phyloP scores from a whole-genome alignment of 1,140 invertebrate genomes.

The Hermetia illucens region DNA sequence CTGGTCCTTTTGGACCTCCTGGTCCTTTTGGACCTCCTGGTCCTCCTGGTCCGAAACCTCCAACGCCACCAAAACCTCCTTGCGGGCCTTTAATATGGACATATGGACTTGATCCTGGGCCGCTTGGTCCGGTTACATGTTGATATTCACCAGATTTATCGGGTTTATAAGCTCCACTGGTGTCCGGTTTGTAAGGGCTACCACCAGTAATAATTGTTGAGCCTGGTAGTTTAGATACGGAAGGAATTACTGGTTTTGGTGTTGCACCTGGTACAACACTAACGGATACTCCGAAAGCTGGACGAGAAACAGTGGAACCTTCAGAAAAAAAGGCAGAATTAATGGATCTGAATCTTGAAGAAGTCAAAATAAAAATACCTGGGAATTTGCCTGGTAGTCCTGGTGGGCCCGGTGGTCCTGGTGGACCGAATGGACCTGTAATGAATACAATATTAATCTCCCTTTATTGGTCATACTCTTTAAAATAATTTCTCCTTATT shows the following conservation, averaged over 20 bases:
- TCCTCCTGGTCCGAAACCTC: constrained; percentile 13
- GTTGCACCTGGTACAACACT: no score
- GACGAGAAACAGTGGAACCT: no score
- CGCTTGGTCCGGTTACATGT: constrained; percentile 19
- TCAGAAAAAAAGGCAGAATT: no score
- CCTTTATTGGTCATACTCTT: no score
- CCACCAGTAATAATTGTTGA: no score
- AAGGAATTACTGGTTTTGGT: no score
- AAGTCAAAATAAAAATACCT: no score
- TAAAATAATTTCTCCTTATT: no score
- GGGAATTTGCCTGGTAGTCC: constrained; percentile 6
- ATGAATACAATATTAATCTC: no score
- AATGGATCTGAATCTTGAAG: no score
- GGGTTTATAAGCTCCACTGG: constrained; percentile 2
- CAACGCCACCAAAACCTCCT: constrained; percentile 14
- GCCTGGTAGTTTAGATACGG: no score
- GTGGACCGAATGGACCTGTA: constrained; percentile 21
- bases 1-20: constrained; percentile 7
- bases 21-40: constrained; percentile 16
- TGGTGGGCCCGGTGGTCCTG: constrained; percentile 19
- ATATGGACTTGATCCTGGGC: constrained; percentile 23
- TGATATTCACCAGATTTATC: background rate
- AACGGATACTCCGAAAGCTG: no score
- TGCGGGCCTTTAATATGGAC: constrained; percentile 15
- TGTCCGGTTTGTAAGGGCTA: constrained; percentile 10